Percentiles rank a stretch among this genome's conserved stretches.
These are phyloP conservation scores for Ctenosaura bakeri DNA, from an alignment of 2,797 vertebrate species.

Conservation along the genomic window DNA sequence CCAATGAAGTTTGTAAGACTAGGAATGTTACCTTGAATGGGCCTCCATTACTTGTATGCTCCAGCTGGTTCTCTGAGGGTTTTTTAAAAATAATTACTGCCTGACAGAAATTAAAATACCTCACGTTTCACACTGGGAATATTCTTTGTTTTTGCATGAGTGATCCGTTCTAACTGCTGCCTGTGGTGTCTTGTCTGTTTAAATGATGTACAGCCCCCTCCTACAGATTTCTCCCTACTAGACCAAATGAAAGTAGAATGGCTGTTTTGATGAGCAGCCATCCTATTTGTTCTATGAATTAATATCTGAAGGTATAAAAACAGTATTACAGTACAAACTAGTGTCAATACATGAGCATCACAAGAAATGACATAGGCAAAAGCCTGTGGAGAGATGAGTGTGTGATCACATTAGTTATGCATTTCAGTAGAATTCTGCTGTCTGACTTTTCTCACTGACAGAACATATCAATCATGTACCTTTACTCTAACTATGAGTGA, in stretches of 20 bases:
- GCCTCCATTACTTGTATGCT: background rate
- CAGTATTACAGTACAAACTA: background rate
- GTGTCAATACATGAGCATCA: background rate
- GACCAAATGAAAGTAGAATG: background rate
- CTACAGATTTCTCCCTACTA: background rate
- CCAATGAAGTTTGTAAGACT: background rate
- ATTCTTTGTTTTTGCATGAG: background rate
- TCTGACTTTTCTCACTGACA: background rate
- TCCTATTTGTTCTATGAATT: background rate
- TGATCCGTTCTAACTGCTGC: background rate
- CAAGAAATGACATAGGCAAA: background rate
- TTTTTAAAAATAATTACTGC: background rate
- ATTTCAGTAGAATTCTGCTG: background rate
- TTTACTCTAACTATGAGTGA: background rate
- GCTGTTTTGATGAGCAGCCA: background rate
- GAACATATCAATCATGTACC: background rate
- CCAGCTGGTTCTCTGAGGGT: background rate
- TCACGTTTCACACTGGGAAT: background rate
- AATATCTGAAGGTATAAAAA: background rate
- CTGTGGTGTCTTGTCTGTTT: background rate
- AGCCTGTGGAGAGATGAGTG: background rate
- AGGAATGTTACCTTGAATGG: background rate
- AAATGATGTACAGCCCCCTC: background rate
- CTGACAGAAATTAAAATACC: background rate
- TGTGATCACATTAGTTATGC: background rate